Percentiles rank a stretch among this genome's conserved stretches.
Evolutionary conservation across 2,888 invertebrate species (phyloP).

Genomic region (Xestobium rufovillosum): DNA sequence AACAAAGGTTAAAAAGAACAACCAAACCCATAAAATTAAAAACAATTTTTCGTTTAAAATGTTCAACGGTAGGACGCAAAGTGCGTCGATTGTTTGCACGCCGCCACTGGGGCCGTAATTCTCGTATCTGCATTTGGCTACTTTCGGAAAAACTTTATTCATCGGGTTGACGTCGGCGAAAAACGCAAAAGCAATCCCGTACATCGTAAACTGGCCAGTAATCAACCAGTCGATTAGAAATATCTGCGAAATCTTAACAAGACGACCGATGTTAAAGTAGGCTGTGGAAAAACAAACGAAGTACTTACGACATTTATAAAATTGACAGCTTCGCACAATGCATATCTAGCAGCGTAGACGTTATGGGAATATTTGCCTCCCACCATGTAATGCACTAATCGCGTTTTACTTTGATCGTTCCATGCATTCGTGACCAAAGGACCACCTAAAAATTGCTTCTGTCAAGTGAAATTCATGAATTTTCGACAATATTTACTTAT

Average conservation of each 20-base stretch:
- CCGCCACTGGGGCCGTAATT: constrained; percentile 55
- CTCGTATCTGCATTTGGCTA: constrained; percentile 56
- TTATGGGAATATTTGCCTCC: constrained; percentile 52
- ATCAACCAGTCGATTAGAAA: constrained; percentile 54
- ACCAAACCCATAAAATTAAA: constrained; percentile 68
- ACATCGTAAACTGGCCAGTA: constrained; percentile 53
- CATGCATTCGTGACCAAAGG: constrained; percentile 52
- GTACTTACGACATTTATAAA: constrained; percentile 62
- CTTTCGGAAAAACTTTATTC: constrained; percentile 61
- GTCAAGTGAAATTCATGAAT: constrained; percentile 4
- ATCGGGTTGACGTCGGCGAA: constrained; percentile 49
- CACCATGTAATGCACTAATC: constrained; percentile 52
- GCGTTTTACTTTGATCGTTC: constrained; percentile 48
- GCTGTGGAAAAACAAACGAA: too few relatives aligned
- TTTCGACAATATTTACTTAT: constrained; percentile 42
- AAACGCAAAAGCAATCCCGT: constrained; percentile 49
- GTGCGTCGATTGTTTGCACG: constrained; percentile 50
- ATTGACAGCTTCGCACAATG: constrained; percentile 67
- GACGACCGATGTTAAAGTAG: too few relatives aligned
- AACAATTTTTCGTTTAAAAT: constrained; percentile 76
- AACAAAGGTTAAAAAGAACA: constrained; percentile 54
- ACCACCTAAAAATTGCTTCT: constrained; percentile 42
- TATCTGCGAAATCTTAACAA: constrained; percentile 1
- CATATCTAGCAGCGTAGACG: constrained; percentile 58
- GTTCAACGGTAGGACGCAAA: constrained; percentile 71